Conservation (phyloP, 2,113 vertebrate species). For the Noctilio leporinus region DNA sequence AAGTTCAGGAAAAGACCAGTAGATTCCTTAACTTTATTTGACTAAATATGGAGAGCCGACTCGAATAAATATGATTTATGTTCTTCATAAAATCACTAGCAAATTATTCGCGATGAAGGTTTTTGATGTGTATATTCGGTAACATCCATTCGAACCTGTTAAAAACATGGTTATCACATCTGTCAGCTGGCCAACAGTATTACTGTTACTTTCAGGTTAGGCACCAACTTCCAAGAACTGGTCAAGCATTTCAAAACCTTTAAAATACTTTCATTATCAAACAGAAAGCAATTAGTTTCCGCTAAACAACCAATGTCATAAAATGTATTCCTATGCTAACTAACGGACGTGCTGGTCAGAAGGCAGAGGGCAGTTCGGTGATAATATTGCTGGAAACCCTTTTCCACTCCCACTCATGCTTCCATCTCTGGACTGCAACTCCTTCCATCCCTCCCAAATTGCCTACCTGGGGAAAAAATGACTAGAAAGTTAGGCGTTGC, state of each 20-base stretch:
- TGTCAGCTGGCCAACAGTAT: neutral
- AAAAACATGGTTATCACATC: neutral
- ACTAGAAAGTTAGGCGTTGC: neutral
- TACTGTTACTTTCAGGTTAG: neutral
- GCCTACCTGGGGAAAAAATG: neutral
- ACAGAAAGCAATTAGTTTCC: neutral
- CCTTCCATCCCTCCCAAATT: neutral
- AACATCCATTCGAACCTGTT: neutral
- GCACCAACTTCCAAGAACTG: neutral
- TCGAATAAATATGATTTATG: neutral
- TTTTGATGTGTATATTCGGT: neutral
- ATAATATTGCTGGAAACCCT: too few relatives aligned
- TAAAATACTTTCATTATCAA: neutral
- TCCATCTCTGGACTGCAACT: neutral
- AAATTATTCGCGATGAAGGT: neutral
- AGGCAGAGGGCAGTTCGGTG: too few relatives aligned
- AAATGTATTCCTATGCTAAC: neutral
- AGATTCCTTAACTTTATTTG: neutral
- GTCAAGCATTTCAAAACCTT: neutral
- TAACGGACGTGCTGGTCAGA: neutral
- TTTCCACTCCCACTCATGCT: neutral
- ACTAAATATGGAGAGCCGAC: neutral
- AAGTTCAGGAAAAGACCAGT: neutral
- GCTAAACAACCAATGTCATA: neutral
- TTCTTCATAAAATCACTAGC: neutral